Conservation (phyloP, 2,888 invertebrate species). For the Tineola bisselliella region DNA sequence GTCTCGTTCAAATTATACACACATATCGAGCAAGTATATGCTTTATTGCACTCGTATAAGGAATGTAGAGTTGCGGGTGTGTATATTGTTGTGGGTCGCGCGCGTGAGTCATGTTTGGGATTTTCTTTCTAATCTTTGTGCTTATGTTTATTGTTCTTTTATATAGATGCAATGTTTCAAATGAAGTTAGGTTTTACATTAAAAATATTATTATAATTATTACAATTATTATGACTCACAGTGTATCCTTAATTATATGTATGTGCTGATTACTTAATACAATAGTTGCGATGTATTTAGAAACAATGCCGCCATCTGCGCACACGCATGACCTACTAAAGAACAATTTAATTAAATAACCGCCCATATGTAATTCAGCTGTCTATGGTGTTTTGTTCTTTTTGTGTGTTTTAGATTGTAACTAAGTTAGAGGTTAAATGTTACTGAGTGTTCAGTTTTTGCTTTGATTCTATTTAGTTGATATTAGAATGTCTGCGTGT, state of each 20-base stretch:
- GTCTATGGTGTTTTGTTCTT: no score
- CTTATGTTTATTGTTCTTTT: background rate
- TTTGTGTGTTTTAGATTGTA: no score
- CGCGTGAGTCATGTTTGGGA: background rate
- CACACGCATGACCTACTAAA: background rate
- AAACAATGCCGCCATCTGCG: constrained; percentile 2
- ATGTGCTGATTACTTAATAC: constrained; percentile 4
- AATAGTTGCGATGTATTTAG: background rate
- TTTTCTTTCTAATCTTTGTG: background rate
- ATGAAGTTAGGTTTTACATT: no score
- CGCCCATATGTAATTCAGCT: background rate
- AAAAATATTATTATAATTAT: no score
- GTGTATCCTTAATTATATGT: background rate
- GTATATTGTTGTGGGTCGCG: background rate
- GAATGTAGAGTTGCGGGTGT: background rate
- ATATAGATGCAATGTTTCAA: no score
- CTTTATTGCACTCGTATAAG: background rate
- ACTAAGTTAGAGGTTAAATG: no score
- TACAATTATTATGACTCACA: no score
- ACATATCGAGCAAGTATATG: background rate
- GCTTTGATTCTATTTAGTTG: no score
- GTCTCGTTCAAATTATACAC: background rate
- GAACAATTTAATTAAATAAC: background rate
- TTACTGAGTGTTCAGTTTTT: no score
- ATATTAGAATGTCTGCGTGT: no score